Evolutionary conservation across 2,113 vertebrate genomes (phyloP).

Genomic region (Pterocles burchelli): DNA sequence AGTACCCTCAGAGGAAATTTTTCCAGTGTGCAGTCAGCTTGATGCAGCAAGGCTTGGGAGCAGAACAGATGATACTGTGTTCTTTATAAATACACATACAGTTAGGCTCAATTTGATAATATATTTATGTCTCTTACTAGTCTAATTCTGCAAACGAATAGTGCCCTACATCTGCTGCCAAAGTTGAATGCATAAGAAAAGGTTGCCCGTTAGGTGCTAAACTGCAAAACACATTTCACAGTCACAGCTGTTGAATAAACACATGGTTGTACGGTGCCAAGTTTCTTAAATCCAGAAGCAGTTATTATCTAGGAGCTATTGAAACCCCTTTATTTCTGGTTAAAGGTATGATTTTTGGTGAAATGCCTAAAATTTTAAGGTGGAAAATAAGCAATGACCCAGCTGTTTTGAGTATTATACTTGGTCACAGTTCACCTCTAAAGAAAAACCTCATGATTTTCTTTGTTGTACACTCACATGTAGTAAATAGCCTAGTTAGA

Average conservation of each 20-base stretch:
- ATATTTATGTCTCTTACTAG: neutral
- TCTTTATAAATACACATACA: neutral
- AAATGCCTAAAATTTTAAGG: neutral
- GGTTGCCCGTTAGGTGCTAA: neutral
- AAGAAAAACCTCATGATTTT: neutral
- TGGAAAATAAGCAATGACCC: neutral
- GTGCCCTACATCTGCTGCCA: neutral
- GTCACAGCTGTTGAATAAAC: neutral
- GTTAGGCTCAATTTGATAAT: neutral
- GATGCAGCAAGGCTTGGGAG: neutral
- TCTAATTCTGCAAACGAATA: neutral
- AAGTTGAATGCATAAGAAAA: neutral
- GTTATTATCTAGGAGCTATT: neutral
- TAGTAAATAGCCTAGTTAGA: neutral
- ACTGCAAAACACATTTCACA: neutral
- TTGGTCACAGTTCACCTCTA: neutral
- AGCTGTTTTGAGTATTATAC: neutral
- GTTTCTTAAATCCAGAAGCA: neutral
- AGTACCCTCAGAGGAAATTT: neutral
- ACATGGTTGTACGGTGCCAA: neutral
- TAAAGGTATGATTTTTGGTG: neutral
- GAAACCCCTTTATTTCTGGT: neutral
- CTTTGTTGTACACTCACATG: rapidly evolving
- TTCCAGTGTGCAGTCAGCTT: neutral
- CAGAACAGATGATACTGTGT: neutral